These are phyloP conservation scores for Dicentrarchus labrax DNA, from an alignment of 2,113 vertebrate genomes.

Conservation along the genomic window DNA sequence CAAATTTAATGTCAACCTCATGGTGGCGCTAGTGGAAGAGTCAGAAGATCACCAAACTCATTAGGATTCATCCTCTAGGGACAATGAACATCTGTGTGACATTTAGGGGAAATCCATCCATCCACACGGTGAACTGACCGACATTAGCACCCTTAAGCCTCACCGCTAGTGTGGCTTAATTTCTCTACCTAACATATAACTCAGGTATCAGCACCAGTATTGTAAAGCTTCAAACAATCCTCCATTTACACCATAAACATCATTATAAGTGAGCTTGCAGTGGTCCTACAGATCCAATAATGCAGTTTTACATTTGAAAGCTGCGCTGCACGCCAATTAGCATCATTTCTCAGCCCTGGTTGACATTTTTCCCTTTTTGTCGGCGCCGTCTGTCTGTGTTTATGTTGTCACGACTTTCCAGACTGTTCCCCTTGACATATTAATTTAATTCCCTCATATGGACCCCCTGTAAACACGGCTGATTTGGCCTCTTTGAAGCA, in stretches of 20 bases:
- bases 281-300: neutral
- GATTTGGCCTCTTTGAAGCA: conserved; percentile 11
- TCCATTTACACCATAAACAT: neutral
- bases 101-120: too few species aligned
- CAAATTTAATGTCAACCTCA: too few species aligned
- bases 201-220: too few species aligned
- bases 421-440: neutral
- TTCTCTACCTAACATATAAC: too few species aligned
- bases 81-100: neutral
- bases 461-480: neutral
- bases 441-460: neutral
- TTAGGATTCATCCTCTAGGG: neutral
- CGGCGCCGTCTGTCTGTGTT: neutral
- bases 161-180: too few species aligned
- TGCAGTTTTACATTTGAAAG: neutral
- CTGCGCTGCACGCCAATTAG: neutral
- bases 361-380: neutral
- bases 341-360: neutral
- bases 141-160: too few species aligned
- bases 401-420: neutral
- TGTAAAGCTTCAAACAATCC: too few species aligned
- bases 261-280: neutral
- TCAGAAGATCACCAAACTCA: neutral
- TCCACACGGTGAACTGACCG: neutral
- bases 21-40: too few species aligned